Conservation (phyloP, 2,888 invertebrate genomes). For the Amphiduros pacificus region DNA sequence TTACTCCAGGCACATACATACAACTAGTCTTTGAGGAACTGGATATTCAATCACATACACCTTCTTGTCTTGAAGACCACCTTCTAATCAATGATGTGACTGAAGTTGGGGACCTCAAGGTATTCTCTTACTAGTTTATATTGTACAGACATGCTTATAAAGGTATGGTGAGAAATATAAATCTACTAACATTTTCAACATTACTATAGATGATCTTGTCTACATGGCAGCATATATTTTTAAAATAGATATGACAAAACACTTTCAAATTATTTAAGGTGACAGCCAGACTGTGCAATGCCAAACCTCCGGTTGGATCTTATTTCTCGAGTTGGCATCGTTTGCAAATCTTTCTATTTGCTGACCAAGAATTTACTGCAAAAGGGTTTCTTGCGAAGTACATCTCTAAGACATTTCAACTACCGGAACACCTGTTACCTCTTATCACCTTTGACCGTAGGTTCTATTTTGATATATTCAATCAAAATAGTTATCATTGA, state of each 20-base stretch:
- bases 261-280: too few species aligned
- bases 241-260: too few species aligned
- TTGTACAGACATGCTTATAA: too few species aligned
- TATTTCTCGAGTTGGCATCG: slow-evolving; percentile 42
- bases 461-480: too few species aligned
- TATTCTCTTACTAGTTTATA: too few species aligned
- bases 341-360: slow-evolving; percentile 38
- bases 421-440: background rate
- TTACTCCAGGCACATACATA: slow-evolving; percentile 38
- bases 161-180: too few species aligned
- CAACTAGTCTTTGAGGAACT: slow-evolving; percentile 42
- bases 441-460: too few species aligned
- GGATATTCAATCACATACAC: slow-evolving; percentile 29
- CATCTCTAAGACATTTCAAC: background rate
- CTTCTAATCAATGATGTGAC: slow-evolving; percentile 37
- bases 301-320: slow-evolving; percentile 32
- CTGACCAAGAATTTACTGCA: slow-evolving; percentile 34
- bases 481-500: too few species aligned
- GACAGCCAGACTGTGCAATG: too few species aligned
- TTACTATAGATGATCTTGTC: too few species aligned
- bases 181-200: too few species aligned
- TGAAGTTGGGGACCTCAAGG: slow-evolving; percentile 35
- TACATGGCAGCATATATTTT: too few species aligned
- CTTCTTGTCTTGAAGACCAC: slow-evolving; percentile 9
- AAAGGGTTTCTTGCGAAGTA: slow-evolving; percentile 40